Evolutionary conservation across 2,888 invertebrate species (phyloP), one percentile per base, ranked within the genome.

Genomic region (Spilosoma lubricipeda): DNA sequence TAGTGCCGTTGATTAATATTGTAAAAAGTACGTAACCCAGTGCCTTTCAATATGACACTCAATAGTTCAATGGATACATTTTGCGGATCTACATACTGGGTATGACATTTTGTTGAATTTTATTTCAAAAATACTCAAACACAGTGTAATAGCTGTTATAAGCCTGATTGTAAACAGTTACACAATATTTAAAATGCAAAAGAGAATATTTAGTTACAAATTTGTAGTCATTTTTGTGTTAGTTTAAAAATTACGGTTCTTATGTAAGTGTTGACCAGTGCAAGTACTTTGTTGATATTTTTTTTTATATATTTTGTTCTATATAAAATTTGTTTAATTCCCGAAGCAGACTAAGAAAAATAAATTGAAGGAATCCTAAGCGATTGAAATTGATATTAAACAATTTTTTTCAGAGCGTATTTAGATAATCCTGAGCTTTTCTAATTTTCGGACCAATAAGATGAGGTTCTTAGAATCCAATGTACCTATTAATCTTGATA

Each of bases 21-120:
- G 18, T 59, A 3, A 63, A 63, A 8, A 63, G 63, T 63, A 30
- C 18, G 2, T 63, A 30, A 63, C 30, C 59, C 5, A 30, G 30
- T 63, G 18, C 30, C 59, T 4, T 8, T 39, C 30, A 67, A 30
- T 30, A 94, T 95, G 95, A 92, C 94, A 87, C 91, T 92, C 85
- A 91, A 95, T 91, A 96, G 96, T 90, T 93, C 96, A 85, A 97
- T 98, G 96, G 97, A 98, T 92, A 95, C 96, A 85, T 98, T 98
- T 95, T 98, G 98, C 92, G 98, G 98, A 83, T 97, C 97, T 74
- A 92, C 93, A 91, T 98, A 98, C 96, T 98, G 98, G 98, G 98
- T 98, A 96, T 63, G 63, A 0, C 59, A 63, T 63, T 63, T 30
- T 18, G 2, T 30, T 5, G 15, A 4, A 27, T 30, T 30, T 59